phyloP scores from a whole-genome alignment of 2,888 invertebrate species.

The Chorisops tibialis region DNA sequence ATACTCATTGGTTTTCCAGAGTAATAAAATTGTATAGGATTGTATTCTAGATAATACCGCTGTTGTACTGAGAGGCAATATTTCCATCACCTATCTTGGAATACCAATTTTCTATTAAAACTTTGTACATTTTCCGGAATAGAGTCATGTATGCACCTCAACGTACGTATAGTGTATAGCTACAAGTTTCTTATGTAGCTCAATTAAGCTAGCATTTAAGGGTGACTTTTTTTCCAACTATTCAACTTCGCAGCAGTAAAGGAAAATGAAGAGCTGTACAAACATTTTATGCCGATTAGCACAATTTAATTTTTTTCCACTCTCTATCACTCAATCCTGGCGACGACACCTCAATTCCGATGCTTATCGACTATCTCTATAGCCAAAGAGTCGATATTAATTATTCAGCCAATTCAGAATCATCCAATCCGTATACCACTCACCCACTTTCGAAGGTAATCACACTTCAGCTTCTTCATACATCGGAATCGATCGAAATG shows the following conservation, averaged over 20 bases:
- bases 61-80: neutral
- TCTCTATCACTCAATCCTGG: neutral
- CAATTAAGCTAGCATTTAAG: constrained; percentile 6
- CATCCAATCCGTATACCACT: neutral
- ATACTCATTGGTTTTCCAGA: no score
- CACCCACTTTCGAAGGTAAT: no score
- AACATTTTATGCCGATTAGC: constrained; percentile 20
- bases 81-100: constrained; percentile 4
- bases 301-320: neutral
- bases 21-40: no score
- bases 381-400: neutral
- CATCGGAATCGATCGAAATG: no score
- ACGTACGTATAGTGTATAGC: neutral
- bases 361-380: neutral
- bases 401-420: neutral
- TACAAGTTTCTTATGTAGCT: neutral
- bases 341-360: neutral
- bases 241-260: neutral
- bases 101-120: constrained; percentile 5
- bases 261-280: constrained; percentile 10
- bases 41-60: no score
- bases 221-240: neutral
- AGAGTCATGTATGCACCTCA: neutral
- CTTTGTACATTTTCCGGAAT: neutral
- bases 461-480: no score